Conservation (phyloP, 2,888 invertebrate genomes). For the Fragum fragum region DNA sequence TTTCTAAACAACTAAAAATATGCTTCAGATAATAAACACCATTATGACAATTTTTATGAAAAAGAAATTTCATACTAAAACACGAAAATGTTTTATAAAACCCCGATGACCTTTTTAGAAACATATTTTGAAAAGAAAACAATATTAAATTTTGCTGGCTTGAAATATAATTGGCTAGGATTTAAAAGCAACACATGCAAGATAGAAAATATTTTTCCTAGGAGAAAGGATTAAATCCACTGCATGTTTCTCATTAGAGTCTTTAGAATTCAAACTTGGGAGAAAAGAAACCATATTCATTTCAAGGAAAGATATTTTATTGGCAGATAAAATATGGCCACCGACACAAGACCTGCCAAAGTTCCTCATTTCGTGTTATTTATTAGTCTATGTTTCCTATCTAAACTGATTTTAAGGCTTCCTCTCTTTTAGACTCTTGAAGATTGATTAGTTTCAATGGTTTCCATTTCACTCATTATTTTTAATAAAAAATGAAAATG, state of each 20-base stretch:
- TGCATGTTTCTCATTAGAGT: conserved; percentile 45
- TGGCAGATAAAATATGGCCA: conserved; percentile 43
- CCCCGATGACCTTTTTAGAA: too few species aligned
- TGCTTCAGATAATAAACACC: too few species aligned
- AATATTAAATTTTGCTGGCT: too few species aligned
- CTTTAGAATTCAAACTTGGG: conserved; percentile 21
- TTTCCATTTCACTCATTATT: conserved; percentile 46
- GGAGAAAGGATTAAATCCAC: conserved; percentile 14
- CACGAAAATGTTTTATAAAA: too few species aligned
- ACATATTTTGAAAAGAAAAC: too few species aligned
- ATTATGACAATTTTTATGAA: too few species aligned
- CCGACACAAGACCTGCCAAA: conserved; percentile 43
- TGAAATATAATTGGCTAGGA: too few species aligned
- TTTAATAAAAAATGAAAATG: conserved; percentile 33
- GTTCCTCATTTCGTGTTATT: conserved; percentile 52
- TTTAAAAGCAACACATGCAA: too few species aligned
- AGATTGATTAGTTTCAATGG: conserved; percentile 59
- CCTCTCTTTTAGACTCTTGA: conserved; percentile 35
- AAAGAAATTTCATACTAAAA: too few species aligned
- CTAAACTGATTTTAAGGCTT: conserved; percentile 52
- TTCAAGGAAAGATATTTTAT: conserved; percentile 47
- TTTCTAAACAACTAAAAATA: too few species aligned
- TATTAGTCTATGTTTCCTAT: conserved; percentile 55
- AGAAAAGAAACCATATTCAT: conserved; percentile 48
- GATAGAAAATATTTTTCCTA: background rate